Evolutionary conservation across 2,113 vertebrate genomes (phyloP), one percentile per base, ranked within the genome.

Genomic region (Nematolebias whitei): DNA sequence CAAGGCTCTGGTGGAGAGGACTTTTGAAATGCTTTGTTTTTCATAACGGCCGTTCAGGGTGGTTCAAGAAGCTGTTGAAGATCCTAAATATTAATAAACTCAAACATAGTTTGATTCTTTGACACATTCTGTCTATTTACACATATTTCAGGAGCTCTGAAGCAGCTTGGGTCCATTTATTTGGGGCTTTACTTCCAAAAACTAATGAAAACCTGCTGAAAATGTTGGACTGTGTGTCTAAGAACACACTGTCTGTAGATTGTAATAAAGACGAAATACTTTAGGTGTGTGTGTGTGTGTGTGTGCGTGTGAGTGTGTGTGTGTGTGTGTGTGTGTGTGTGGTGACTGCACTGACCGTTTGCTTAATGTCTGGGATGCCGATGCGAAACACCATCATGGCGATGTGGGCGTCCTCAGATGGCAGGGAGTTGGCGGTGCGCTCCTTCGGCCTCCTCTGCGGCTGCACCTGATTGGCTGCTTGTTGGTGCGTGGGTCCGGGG

Each of bases 301-400:
- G 9, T 19, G 16, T 43, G 39, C 26, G 39, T 22, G n/a, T 19
- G 35, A 19, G 32, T 45, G 38, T 55, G n/a, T 71, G 73, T 29
- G 63, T 6, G 68, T 35, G 43, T 67, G 69, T 40, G 49, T 2
- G 12, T 45, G 43, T 45, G 43, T 19, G 43, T 19, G 43, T 8
- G 40, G 2, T 13, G 24, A 32, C 65, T 39, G 22, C 55, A 86
- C 95, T 95, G 76, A 97, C 96, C 83, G 96, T 97, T 87, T 96
- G 95, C 85, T 96, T 95, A 70, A 97, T 94, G 89, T 97, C 96
- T 13, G 96, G 95, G 85, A 97, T 96, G 77, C 96, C 96, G 19
- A 97, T 97, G 64, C 96, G 92, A 78, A 97, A 97, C 84, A 97
- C 95, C 94, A 95, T 95, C 95, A 97, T 95, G 90, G 94, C 94